Evolutionary conservation across 1,140 invertebrate species (phyloP).

Genomic region (Drosophila aff.): DNA sequence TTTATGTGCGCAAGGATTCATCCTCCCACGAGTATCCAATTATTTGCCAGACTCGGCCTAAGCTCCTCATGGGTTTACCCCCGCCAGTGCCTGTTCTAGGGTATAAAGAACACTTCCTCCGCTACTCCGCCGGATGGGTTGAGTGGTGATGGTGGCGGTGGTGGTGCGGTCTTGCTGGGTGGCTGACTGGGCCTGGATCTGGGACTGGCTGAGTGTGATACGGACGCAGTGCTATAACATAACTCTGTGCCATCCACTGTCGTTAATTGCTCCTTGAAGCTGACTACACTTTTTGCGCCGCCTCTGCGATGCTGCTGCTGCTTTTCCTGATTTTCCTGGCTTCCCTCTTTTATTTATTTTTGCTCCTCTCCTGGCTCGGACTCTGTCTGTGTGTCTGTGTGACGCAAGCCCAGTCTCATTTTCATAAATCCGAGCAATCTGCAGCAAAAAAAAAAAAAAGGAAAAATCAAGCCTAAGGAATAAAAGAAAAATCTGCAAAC

Average conservation of each 20-base stretch:
- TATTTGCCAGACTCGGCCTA: constrained; percentile 47
- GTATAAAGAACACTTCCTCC: constrained; percentile 40
- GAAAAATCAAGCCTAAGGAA: constrained; percentile 24
- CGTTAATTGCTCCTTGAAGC: constrained; percentile 83
- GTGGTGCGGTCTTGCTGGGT: constrained; percentile 14
- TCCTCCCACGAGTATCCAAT: constrained; percentile 45
- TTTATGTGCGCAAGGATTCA: constrained; percentile 41
- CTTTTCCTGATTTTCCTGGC: constrained; percentile 35
- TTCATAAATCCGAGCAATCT: constrained; percentile 76
- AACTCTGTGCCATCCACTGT: constrained; percentile 76
- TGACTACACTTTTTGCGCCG: constrained; percentile 67
- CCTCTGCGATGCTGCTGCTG: constrained; percentile 13
- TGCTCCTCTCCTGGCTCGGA: constrained; percentile 30
- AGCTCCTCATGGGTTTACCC: constrained; percentile 52
- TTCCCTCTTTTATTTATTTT: constrained; percentile 55
- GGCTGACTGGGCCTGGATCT: neutral
- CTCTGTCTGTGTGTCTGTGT: constrained; percentile 49
- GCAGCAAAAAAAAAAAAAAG: constrained; percentile 15
- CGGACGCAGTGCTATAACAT: constrained; percentile 62
- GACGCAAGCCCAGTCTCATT: constrained; percentile 73
- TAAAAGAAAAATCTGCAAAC: constrained; percentile 39
- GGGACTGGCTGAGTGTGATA: constrained; percentile 67
- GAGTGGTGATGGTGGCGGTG: neutral
- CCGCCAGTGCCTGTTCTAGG: constrained; percentile 12
- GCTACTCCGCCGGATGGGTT: constrained; percentile 9